A percentile compares a stretch with the other conserved stretches of the same genome.
Conservation (phyloP, 1,140 invertebrate species). For the Lepidurus arcticus region DNA sequence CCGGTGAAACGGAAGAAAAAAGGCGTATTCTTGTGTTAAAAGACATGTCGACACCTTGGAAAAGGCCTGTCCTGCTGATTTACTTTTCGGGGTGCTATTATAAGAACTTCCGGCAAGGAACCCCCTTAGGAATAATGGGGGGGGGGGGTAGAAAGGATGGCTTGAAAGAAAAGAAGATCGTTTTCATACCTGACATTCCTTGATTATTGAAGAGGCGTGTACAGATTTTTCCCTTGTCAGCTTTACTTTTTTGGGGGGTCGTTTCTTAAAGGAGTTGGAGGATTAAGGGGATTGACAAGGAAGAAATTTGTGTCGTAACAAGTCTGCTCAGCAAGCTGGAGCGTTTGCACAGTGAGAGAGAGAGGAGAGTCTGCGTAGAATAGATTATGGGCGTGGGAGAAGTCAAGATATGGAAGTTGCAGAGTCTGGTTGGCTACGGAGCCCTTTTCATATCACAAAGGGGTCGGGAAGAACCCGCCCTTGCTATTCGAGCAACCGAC, state of each 20-base stretch:
- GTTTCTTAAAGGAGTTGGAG: no score
- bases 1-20: neutral
- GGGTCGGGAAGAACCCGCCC: neutral
- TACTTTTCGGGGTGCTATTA: neutral
- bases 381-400: constrained; percentile 2
- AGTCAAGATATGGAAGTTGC: constrained; percentile 2
- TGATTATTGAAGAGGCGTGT: neutral
- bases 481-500: neutral
- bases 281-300: no score
- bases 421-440: neutral
- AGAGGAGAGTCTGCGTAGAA: neutral
- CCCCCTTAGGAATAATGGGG: no score
- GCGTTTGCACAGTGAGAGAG: neutral
- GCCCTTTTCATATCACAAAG: neutral
- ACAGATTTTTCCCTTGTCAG: neutral
- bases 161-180: neutral
- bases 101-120: constrained; percentile 5
- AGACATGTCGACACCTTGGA: constrained; percentile 4
- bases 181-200: constrained; percentile 16
- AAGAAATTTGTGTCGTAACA: no score
- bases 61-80: neutral
- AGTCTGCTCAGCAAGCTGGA: neutral
- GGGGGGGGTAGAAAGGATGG: neutral
- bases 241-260: neutral
- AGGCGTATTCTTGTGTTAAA: neutral